Evolutionary conservation across 1,140 invertebrate genomes (phyloP).

Genomic region (Procambarus clarkii): DNA sequence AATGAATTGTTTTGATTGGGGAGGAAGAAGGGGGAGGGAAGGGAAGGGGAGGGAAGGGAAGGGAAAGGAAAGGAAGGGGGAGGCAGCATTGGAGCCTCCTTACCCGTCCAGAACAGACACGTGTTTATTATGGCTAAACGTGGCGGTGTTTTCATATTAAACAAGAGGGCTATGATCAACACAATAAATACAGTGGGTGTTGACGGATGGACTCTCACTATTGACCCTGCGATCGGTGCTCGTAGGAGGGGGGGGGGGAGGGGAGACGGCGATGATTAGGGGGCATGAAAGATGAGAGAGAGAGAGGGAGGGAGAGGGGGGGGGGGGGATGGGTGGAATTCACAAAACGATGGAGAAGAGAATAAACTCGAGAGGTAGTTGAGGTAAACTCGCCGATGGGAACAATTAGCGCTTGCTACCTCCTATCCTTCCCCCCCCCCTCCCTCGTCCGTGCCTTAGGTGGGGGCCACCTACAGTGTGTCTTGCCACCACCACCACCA

Average conservation of each 20-base stretch:
- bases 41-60: conserved; percentile 3
- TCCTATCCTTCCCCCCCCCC: too few relatives aligned
- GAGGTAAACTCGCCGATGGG: not conserved
- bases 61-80: not conserved
- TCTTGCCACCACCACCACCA: not conserved
- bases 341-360: not conserved
- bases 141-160: not conserved
- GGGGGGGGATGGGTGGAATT: not conserved
- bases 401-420: not conserved
- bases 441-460: too few relatives aligned
- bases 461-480: too few relatives aligned
- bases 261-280: too few relatives aligned
- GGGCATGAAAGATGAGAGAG: too few relatives aligned
- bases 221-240: not conserved
- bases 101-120: not conserved
- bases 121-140: conserved; percentile 42
- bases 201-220: not conserved
- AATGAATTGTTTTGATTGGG: too few relatives aligned
- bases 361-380: not conserved
- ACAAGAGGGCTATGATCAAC: not conserved
- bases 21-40: conserved; percentile 6
- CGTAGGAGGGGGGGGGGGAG: not conserved
- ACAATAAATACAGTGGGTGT: conserved; percentile 37
- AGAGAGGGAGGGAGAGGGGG: not conserved
- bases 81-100: not conserved